Conservation (phyloP, 1,140 invertebrate species). For the Hyphantria cunea region DNA sequence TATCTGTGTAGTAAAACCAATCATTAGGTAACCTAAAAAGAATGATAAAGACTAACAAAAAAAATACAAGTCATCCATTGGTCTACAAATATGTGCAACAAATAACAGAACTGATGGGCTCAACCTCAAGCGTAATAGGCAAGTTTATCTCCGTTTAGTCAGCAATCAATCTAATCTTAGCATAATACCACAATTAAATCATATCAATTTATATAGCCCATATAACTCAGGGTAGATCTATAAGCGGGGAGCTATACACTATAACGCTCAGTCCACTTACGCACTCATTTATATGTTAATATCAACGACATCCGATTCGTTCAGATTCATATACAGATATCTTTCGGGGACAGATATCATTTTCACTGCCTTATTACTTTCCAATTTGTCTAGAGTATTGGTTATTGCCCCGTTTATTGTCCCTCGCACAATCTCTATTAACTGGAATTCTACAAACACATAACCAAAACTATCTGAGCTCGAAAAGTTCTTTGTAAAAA, state of each 20-base stretch:
- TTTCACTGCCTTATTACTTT: constrained; percentile 81
- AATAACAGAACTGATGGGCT: background rate
- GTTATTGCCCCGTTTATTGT: constrained; percentile 75
- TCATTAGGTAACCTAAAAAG: no score
- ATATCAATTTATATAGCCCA: constrained; percentile 49
- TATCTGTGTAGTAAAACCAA: no score
- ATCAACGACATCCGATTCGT: constrained; percentile 58
- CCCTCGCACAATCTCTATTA: constrained; percentile 49
- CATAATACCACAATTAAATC: constrained; percentile 29
- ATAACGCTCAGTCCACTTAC: constrained; percentile 70
- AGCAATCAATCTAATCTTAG: constrained; percentile 29
- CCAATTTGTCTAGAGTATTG: constrained; percentile 78
- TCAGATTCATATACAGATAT: constrained; percentile 75
- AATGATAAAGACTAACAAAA: no score
- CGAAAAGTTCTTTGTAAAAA: constrained; percentile 5
- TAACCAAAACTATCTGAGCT: constrained; percentile 27
- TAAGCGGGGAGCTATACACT: constrained; percentile 45
- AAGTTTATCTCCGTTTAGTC: constrained; percentile 20
- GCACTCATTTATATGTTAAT: constrained; percentile 81
- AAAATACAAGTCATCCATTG: no score
- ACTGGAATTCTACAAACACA: constrained; percentile 33
- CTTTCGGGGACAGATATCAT: constrained; percentile 75
- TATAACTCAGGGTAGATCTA: constrained; percentile 46
- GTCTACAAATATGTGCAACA: no score
- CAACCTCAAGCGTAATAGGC: constrained; percentile 13